phyloP scores from a whole-genome alignment of 2,888 invertebrate genomes.

The Beris morrisii region DNA sequence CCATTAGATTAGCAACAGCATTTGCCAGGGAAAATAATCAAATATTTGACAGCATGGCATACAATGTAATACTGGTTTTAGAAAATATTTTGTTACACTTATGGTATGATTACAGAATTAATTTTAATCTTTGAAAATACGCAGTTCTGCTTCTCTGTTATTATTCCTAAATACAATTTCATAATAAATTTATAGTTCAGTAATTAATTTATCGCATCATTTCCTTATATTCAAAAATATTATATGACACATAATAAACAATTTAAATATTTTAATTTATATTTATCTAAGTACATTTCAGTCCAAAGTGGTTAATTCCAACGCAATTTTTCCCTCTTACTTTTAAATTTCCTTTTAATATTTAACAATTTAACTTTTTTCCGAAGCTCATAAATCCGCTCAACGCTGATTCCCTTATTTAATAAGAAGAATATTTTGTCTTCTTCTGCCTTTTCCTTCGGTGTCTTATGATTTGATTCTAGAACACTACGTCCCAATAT shows the following conservation, averaged over 20 bases:
- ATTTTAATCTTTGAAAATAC: no score
- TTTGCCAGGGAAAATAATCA: no score
- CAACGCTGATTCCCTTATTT: slow-evolving; percentile 3
- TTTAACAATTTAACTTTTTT: slow-evolving; percentile 22
- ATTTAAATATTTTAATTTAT: background rate
- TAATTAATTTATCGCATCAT: no score
- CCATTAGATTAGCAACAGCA: no score
- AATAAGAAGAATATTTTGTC: slow-evolving; percentile 8
- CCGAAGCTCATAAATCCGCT: slow-evolving; percentile 20
- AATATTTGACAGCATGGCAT: no score
- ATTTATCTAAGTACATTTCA: background rate
- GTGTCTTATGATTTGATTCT: background rate
- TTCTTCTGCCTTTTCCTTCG: background rate
- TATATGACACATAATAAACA: background rate
- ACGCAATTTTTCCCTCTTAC: background rate
- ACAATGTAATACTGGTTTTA: no score
- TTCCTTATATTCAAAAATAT: no score
- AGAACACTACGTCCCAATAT: slow-evolving; percentile 8
- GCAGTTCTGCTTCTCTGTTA: no score
- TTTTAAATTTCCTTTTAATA: slow-evolving; percentile 18
- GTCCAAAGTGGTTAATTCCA: background rate
- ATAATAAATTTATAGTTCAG: no score
- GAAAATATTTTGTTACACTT: no score
- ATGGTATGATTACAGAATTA: no score
- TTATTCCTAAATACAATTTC: no score